Evolutionary conservation across 2,888 invertebrate species (phyloP), one percentile per base, ranked within the genome.

Genomic region (Drosophila maculinotata): DNA sequence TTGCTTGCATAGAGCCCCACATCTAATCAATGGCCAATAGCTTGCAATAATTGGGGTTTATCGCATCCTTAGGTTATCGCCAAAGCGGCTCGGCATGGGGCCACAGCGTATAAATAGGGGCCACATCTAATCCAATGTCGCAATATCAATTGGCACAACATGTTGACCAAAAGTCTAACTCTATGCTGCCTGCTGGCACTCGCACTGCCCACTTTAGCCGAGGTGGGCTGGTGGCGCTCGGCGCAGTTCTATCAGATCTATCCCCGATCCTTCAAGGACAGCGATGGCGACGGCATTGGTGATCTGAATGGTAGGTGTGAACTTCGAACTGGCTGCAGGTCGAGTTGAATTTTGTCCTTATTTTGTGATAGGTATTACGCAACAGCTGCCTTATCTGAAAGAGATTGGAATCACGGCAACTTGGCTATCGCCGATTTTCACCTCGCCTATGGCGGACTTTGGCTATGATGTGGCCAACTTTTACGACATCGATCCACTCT

Each of bases 221-320:
- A 68, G 36, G 49, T 41, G 36, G 80, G 80, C 45, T 98, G 98
- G 98, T 97, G 96, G 95, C 93, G 96, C 87, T 94, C 94, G 45
- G 94, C 95, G 25, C 93, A 95, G 1, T 93, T 97, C 62, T 98
- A 98, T 92, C 97, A 98, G 92, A 95, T 97, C 68, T 96, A 97
- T 90, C 96, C 97, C 0, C 92, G 96, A 69, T 96, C 97, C 0
- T 98, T 96, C 91, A 94, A 95, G 89, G 98, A 98, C 90, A 94
- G 94, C 47, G 92, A 96, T 90, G 95, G 94, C 0, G 95, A 97
- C 90, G 98, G 98, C 10, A 92, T 95, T 15, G 98, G 98, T 0
- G 98, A 98, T 91, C 92, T 98, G 10, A 93, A 93, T 90, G 97
- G 97, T 94, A 90, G 49, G 65, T 25, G 3, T 0, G 0, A 1